phyloP scores from a whole-genome alignment of 2,888 invertebrate species.

The Oxystoma pomonae region DNA sequence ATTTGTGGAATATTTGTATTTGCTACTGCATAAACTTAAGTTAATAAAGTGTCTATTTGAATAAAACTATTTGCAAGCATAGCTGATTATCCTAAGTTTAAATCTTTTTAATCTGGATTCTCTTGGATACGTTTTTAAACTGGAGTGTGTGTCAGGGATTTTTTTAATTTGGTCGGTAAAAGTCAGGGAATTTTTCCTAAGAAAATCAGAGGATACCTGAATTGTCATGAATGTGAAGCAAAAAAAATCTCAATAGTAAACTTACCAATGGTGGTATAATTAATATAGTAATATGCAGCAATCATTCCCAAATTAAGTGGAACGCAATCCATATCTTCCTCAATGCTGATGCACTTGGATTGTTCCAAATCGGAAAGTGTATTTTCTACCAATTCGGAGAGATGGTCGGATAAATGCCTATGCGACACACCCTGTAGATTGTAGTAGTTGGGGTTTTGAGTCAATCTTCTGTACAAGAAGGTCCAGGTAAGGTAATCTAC shows the following conservation, averaged over 20 bases:
- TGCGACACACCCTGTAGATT: slow-evolving; percentile 96
- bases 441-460: slow-evolving; percentile 99
- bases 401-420: slow-evolving; percentile 94
- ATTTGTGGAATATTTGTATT: too few species aligned
- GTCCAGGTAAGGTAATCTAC: slow-evolving; percentile 99
- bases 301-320: slow-evolving; percentile 99
- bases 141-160: too few species aligned
- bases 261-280: slow-evolving; percentile 95
- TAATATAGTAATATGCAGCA: slow-evolving; percentile 99
- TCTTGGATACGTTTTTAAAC: too few species aligned
- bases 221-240: background rate
- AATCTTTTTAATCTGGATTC: too few species aligned
- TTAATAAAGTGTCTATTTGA: too few species aligned
- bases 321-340: slow-evolving; percentile 96
- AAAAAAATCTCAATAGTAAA: too few species aligned
- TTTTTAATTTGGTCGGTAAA: too few species aligned
- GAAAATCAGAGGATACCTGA: background rate
- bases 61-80: too few species aligned
- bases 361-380: slow-evolving; percentile 93
- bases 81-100: too few species aligned
- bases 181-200: slow-evolving; percentile 1
- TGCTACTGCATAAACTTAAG: too few species aligned
- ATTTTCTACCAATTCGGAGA: slow-evolving; percentile 96
- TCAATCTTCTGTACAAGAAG: slow-evolving; percentile 91
- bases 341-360: slow-evolving; percentile 95